phyloP scores from a whole-genome alignment of 2,113 vertebrate species.

The Laticauda laticaudata region DNA sequence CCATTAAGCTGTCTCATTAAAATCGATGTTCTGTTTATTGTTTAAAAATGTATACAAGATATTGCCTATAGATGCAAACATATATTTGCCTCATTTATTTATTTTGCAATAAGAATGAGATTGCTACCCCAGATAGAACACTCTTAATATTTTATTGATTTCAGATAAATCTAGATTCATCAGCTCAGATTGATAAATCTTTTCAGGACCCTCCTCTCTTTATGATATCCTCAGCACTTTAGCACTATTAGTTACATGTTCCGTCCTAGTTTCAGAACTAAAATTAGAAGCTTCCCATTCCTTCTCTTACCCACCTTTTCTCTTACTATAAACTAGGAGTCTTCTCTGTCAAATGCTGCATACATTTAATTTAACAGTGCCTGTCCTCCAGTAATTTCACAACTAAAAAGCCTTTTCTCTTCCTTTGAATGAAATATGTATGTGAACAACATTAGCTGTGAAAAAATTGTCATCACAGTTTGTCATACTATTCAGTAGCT shows the following conservation, averaged over 20 bases:
- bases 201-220: background rate
- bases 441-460: background rate
- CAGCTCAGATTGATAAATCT: conserved; percentile 32
- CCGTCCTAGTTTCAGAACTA: background rate
- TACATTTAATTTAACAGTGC: background rate
- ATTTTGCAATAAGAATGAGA: background rate
- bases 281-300: background rate
- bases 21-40: background rate
- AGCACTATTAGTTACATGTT: no score
- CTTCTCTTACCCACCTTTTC: background rate
- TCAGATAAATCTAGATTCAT: background rate
- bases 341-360: background rate
- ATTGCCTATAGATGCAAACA: background rate
- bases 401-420: background rate
- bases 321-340: background rate
- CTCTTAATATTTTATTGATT: conserved; percentile 12
- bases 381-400: background rate
- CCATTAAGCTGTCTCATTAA: background rate
- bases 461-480: background rate
- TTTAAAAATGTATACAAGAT: background rate
- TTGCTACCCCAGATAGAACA: conserved; percentile 18
- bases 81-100: background rate
- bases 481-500: background rate
- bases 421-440: background rate
- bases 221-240: background rate